A percentile compares a stretch with the other conserved stretches of the same genome.
Conservation (phyloP, 2,888 invertebrate species). For the Mythimna pallens region DNA sequence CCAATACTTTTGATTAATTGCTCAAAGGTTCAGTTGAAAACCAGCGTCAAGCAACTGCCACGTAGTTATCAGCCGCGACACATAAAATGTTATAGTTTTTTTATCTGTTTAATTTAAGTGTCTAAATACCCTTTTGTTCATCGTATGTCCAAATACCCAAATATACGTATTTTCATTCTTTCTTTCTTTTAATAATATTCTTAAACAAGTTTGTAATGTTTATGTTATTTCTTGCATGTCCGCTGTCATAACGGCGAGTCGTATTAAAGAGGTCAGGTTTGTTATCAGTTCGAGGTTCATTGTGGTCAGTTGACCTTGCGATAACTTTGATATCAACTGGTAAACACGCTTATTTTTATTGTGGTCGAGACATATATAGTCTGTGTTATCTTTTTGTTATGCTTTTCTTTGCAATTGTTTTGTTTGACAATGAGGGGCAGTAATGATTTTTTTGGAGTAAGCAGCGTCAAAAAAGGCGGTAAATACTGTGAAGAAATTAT, state of each 20-base stretch:
- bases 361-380: not conserved
- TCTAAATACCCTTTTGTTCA: too few species aligned
- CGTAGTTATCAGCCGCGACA: too few species aligned
- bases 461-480: too few species aligned
- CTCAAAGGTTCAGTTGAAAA: too few species aligned
- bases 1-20: too few species aligned
- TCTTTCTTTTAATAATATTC: not conserved
- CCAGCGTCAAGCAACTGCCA: too few species aligned
- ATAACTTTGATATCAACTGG: not conserved
- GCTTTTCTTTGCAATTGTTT: not conserved
- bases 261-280: constrained; percentile 29
- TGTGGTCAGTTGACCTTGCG: constrained; percentile 19
- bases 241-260: not conserved
- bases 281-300: constrained; percentile 33
- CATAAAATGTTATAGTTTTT: too few species aligned
- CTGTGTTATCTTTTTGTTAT: not conserved
- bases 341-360: not conserved
- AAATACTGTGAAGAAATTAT: too few species aligned
- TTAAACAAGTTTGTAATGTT: constrained; percentile 13
- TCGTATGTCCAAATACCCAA: too few species aligned
- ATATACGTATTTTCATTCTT: too few species aligned
- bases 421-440: not conserved
- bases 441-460: too few species aligned
- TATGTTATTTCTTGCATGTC: not conserved
- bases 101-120: too few species aligned